Conservation (phyloP, 37 sponge, comb jelly and placozoan genomes). For the Geodia barretti region DNA sequence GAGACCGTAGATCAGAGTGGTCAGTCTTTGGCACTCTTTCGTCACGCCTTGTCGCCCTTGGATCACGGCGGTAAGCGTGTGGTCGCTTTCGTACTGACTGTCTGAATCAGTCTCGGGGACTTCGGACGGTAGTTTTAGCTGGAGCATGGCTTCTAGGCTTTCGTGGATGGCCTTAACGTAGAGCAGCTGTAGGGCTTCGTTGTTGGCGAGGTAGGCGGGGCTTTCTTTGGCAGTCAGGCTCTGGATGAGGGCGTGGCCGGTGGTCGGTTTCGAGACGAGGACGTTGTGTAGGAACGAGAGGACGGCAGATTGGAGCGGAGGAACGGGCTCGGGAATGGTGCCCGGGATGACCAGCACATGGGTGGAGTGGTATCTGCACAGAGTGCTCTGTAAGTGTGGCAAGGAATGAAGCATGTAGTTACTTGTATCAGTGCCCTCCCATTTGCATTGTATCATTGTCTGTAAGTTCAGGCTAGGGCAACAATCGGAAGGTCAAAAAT, state of each 20-base stretch:
- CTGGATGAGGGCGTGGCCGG: slow-evolving; percentile 67
- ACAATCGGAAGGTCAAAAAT: no score
- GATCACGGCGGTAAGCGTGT: not conserved
- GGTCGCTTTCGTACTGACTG: slow-evolving; percentile 54
- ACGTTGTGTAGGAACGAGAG: slow-evolving; percentile 34
- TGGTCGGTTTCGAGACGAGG: slow-evolving; percentile 40
- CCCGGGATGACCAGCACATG: slow-evolving; percentile 34
- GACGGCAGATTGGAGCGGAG: slow-evolving; percentile 7
- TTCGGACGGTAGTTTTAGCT: slow-evolving; percentile 4
- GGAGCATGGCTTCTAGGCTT: slow-evolving; percentile 27
- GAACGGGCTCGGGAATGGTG: slow-evolving; percentile 4
- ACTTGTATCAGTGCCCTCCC: no score
- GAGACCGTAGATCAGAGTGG: slow-evolving; percentile 39
- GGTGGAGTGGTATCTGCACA: slow-evolving; percentile 59
- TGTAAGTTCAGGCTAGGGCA: no score
- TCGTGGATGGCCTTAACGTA: slow-evolving; percentile 62
- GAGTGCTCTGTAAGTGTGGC: slow-evolving; percentile 11
- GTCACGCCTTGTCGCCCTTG: not conserved
- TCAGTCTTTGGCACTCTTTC: slow-evolving; percentile 8
- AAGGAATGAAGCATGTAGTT: no score
- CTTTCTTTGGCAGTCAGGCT: slow-evolving; percentile 27
- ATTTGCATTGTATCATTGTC: no score
- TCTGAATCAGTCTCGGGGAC: slow-evolving; percentile 20
- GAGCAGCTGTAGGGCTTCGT: slow-evolving; percentile 55
- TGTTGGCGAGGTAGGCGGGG: slow-evolving; percentile 43